These are phyloP conservation scores for Aviceda subcristata DNA, from an alignment of 2,113 vertebrate species.

Conservation along the genomic window DNA sequence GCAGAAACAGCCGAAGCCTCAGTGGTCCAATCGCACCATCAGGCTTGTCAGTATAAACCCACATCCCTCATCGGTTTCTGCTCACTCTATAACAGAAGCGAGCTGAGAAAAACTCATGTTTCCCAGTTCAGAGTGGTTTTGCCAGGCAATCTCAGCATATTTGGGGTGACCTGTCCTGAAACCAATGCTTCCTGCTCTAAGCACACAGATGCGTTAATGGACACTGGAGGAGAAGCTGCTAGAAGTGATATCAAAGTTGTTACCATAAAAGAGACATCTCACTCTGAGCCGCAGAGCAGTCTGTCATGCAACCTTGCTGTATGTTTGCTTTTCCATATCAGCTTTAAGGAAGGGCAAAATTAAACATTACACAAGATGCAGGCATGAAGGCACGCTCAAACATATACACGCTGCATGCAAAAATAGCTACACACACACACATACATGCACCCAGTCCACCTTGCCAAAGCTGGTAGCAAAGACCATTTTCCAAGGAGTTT, in stretches of 20 bases:
- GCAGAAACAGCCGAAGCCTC: background rate
- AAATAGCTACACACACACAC: background rate
- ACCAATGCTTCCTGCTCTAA: background rate
- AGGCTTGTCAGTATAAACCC: background rate
- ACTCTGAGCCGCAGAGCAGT: background rate
- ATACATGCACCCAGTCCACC: too few species aligned
- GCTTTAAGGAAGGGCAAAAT: background rate
- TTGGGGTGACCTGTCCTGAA: background rate
- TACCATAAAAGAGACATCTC: background rate
- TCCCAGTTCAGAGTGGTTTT: background rate
- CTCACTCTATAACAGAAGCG: background rate
- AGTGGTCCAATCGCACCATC: background rate
- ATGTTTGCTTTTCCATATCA: background rate
- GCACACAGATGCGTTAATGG: background rate
- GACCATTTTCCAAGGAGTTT: background rate
- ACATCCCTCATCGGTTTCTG: background rate
- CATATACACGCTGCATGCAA: rapidly evolving
- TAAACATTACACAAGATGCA: background rate
- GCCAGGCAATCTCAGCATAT: background rate
- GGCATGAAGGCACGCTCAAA: background rate
- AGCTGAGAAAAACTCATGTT: background rate
- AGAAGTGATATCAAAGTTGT: background rate
- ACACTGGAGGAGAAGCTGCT: background rate
- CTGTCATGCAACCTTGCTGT: rapidly evolving
- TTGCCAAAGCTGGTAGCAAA: background rate